phyloP scores from a whole-genome alignment of 2,797 vertebrate species.

The Pampus argenteus region DNA sequence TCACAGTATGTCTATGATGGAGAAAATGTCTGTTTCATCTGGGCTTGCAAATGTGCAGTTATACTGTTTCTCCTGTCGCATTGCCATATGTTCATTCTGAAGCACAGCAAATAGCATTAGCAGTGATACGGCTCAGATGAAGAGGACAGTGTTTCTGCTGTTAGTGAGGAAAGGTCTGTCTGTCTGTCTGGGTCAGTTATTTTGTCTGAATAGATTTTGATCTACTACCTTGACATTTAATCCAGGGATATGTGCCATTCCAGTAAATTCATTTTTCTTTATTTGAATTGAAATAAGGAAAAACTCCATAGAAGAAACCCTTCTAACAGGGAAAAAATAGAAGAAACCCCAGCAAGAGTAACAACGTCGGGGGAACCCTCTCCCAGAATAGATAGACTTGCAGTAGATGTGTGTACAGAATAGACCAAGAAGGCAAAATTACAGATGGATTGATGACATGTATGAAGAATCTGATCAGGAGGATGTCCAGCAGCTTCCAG shows the following conservation, averaged over 20 bases:
- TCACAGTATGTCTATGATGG: background rate
- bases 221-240: background rate
- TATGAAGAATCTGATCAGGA: no score
- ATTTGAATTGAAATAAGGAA: no score
- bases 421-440: no score
- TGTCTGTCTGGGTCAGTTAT: slow-evolving; percentile 45
- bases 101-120: slow-evolving; percentile 5
- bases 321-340: no score
- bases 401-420: no score
- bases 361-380: no score
- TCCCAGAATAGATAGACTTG: no score
- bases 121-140: slow-evolving; percentile 16
- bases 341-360: no score
- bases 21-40: slow-evolving; percentile 31
- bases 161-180: slow-evolving; percentile 29
- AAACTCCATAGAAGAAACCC: no score
- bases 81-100: background rate
- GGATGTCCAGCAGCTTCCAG: no score
- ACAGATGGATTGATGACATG: no score
- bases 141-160: slow-evolving; percentile 33
- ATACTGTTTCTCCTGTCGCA: slow-evolving; percentile 12
- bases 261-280: no score
- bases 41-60: slow-evolving; percentile 7
- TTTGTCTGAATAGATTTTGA: background rate
- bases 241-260: background rate